These are phyloP conservation scores for Xestobium rufovillosum DNA, from an alignment of 2,888 invertebrate genomes.

Conservation along the genomic window DNA sequence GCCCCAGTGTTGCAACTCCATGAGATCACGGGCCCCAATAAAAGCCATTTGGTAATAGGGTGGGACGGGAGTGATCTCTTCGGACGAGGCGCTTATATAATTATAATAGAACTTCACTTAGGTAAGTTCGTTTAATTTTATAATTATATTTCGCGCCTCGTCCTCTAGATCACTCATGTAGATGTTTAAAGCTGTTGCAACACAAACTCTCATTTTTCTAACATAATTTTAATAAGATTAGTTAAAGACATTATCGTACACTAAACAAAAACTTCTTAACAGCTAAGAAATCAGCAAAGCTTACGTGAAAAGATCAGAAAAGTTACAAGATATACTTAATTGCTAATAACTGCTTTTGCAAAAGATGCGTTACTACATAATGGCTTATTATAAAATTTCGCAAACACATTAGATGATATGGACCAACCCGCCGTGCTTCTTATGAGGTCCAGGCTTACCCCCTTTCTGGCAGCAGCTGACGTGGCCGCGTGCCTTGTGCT, in stretches of 20 bases:
- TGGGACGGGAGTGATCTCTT: too few relatives aligned
- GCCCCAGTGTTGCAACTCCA: too few relatives aligned
- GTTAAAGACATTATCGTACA: too few relatives aligned
- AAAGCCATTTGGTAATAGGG: too few relatives aligned
- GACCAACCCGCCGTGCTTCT: slow-evolving; percentile 23
- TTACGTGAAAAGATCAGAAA: too few relatives aligned
- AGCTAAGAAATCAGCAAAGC: too few relatives aligned
- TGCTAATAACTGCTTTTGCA: slow-evolving; percentile 7
- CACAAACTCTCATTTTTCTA: slow-evolving; percentile 3
- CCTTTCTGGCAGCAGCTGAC: slow-evolving; percentile 21
- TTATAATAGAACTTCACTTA: too few relatives aligned
- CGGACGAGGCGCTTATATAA: too few relatives aligned
- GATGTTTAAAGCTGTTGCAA: slow-evolving; percentile 7
- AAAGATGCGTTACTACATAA: background rate
- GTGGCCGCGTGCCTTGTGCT: slow-evolving; percentile 26
- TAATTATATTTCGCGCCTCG: slow-evolving; percentile 10
- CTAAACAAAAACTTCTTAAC: too few relatives aligned
- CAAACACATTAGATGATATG: slow-evolving; percentile 18
- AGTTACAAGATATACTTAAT: slow-evolving; percentile 4
- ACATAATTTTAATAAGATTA: too few relatives aligned
- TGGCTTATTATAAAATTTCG: slow-evolving; percentile 23
- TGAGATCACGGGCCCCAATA: too few relatives aligned
- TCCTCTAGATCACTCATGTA: slow-evolving; percentile 8
- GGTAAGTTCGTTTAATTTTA: too few relatives aligned
- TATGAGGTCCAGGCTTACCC: slow-evolving; percentile 23